Evolutionary conservation across 2,113 vertebrate species (phyloP).

Genomic region (Anseranas semipalmata): DNA sequence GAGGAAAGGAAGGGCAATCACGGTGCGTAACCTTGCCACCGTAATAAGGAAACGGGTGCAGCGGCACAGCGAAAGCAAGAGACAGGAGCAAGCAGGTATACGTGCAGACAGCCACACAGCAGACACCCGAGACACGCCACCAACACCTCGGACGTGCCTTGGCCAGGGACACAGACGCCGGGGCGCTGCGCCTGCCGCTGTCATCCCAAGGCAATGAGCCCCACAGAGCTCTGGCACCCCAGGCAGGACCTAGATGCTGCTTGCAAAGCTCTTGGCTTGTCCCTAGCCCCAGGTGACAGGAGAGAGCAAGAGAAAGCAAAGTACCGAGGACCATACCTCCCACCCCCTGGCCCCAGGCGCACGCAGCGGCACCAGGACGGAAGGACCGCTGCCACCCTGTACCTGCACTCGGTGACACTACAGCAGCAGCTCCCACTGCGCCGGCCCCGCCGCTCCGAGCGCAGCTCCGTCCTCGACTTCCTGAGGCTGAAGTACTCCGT

Average conservation of each 20-base stretch:
- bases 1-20: neutral
- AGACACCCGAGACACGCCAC: neutral
- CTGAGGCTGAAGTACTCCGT: slow-evolving; percentile 91
- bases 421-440: slow-evolving; percentile 89
- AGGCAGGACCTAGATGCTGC: accelerated
- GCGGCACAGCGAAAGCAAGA: neutral
- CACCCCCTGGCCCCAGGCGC: accelerated
- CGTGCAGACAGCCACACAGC: neutral
- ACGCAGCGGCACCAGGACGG: neutral
- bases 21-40: neutral
- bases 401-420: slow-evolving; percentile 90
- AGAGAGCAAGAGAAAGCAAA: neutral
- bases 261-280: neutral
- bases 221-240: neutral
- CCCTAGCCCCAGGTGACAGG: neutral
- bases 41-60: accelerated
- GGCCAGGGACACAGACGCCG: accelerated
- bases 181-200: accelerated
- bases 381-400: neutral
- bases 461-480: slow-evolving; percentile 88
- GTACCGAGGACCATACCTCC: neutral
- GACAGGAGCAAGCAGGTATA: neutral
- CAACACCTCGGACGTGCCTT: accelerated
- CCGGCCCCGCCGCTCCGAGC: slow-evolving; percentile 75
- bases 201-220: accelerated